Percentiles rank a stretch among this genome's conserved stretches.
These are phyloP conservation scores for Coendou prehensilis DNA, from an alignment of 2,797 vertebrate species.

Conservation along the genomic window DNA sequence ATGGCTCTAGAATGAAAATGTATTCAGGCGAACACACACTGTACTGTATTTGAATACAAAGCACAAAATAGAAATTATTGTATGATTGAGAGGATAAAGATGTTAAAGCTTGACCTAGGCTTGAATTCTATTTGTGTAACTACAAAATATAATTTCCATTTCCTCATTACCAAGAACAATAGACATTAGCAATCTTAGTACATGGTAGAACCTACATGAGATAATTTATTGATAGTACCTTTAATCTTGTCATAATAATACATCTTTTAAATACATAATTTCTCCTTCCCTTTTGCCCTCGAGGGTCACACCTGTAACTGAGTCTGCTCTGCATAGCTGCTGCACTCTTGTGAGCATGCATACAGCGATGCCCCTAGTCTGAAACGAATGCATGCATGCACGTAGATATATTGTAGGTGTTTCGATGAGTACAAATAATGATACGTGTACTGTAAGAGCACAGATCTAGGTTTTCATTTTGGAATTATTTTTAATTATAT, in stretches of 20 bases:
- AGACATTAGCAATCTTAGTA: neutral
- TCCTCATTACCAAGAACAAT: neutral
- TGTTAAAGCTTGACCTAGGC: neutral
- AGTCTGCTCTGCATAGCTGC: neutral
- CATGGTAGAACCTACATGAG: neutral
- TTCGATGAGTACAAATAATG: neutral
- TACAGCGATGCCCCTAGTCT: neutral
- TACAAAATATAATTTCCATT: neutral
- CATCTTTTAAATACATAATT: neutral
- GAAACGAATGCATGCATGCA: neutral
- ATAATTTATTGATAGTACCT: neutral
- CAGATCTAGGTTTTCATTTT: neutral
- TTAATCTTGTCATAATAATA: neutral
- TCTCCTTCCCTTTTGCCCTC: neutral
- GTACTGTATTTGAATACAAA: neutral
- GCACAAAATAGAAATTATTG: neutral
- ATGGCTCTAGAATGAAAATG: neutral
- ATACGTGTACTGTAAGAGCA: neutral
- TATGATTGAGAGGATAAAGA: neutral
- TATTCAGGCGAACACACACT: neutral
- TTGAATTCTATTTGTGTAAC: neutral
- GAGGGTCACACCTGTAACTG: neutral
- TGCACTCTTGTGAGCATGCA: neutral
- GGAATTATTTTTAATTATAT: conserved; percentile 13
- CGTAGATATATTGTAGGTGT: neutral